Evolutionary conservation across 2,113 vertebrate species (phyloP).

Genomic region (Tautogolabrus adspersus): DNA sequence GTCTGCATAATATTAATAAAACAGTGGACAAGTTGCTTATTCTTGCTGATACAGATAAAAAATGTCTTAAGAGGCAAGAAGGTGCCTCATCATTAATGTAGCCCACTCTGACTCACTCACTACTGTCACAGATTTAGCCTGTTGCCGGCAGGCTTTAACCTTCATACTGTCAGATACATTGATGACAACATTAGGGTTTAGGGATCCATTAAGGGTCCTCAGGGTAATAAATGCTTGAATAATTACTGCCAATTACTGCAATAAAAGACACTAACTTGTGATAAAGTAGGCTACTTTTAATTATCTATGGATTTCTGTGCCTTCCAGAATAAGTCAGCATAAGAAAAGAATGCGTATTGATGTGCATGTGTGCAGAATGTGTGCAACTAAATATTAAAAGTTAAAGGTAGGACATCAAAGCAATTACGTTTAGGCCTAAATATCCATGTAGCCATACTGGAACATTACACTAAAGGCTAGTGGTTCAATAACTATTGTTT

Average conservation of each 20-base stretch:
- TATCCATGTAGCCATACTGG: not conserved
- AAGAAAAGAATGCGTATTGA: not conserved
- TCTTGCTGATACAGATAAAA: constrained; percentile 24
- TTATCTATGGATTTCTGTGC: not conserved
- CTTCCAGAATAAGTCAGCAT: not conserved
- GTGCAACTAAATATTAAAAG: not conserved
- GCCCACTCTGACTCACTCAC: constrained; percentile 45
- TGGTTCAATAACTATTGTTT: not conserved
- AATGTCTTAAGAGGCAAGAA: constrained; percentile 12
- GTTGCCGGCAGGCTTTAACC: not conserved
- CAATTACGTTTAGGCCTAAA: too few relatives aligned
- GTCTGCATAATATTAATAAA: not conserved
- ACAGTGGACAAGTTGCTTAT: not conserved
- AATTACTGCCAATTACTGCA: not conserved
- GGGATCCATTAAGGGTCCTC: not conserved
- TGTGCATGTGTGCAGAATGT: not conserved
- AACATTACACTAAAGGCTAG: not conserved
- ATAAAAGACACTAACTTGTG: not conserved
- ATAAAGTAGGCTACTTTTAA: not conserved
- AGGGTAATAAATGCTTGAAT: not conserved
- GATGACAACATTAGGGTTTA: not conserved
- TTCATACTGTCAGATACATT: not conserved
- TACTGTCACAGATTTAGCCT: constrained; percentile 13
- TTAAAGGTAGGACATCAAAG: too few relatives aligned
- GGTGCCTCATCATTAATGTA: constrained; percentile 33